phyloP scores from a whole-genome alignment of 2,888 invertebrate species.

The Nephrotoma flavescens region DNA sequence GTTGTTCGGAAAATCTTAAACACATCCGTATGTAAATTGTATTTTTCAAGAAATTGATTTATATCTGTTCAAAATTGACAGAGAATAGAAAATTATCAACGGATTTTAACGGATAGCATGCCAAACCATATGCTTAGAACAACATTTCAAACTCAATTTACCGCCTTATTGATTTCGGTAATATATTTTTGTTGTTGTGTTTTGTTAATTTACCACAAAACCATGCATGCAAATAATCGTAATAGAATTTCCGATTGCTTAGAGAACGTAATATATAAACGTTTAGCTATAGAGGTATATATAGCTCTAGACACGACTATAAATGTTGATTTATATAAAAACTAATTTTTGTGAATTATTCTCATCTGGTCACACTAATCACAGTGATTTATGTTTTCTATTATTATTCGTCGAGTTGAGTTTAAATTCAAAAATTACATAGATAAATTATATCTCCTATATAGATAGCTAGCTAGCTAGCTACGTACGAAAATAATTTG shows the following conservation, averaged over 20 bases:
- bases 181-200: background rate
- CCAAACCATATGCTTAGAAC: background rate
- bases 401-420: background rate
- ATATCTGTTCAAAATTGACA: background rate
- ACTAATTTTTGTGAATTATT: background rate
- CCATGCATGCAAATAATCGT: background rate
- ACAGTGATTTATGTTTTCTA: background rate
- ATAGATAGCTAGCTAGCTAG: no score
- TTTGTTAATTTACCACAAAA: background rate
- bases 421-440: background rate
- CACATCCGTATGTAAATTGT: background rate
- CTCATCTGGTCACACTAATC: conserved; percentile 1
- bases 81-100: background rate
- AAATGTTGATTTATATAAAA: background rate
- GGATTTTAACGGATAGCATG: background rate
- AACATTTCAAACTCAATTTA: background rate
- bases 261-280: background rate
- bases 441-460: background rate
- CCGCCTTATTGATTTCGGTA: background rate
- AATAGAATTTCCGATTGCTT: background rate
- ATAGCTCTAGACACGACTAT: no score
- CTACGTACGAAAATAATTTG: background rate
- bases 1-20: background rate
- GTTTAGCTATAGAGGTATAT: no score
- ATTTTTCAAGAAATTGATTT: background rate